Conservation (phyloP, 1,140 invertebrate genomes). For the Ylistrum balloti region DNA sequence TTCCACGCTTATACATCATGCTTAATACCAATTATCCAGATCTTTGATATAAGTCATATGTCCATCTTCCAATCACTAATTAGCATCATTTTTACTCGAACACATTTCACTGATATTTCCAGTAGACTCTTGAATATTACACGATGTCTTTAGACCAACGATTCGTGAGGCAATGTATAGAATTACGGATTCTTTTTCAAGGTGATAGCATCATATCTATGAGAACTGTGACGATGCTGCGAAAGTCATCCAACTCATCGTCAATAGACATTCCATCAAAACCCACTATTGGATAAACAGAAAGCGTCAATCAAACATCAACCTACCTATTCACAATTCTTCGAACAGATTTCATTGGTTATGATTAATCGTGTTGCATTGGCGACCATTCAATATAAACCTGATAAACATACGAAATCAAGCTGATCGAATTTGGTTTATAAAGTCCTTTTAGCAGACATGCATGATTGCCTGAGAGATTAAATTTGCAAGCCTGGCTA, state of each 20-base stretch:
- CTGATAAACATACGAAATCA: not conserved
- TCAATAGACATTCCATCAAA: no score
- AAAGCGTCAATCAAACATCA: not conserved
- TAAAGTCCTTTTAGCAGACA: not conserved
- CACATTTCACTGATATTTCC: not conserved
- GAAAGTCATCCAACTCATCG: no score
- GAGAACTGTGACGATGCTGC: no score
- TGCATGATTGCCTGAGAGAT: not conserved
- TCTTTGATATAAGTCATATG: no score
- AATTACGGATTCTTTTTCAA: no score
- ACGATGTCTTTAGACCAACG: no score
- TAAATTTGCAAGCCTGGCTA: not conserved
- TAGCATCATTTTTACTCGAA: not conserved
- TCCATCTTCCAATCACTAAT: no score
- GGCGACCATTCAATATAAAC: not conserved
- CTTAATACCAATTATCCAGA: no score
- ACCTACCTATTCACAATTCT: not conserved
- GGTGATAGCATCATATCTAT: no score
- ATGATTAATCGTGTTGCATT: not conserved
- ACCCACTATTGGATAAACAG: not conserved
- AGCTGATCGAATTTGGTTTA: not conserved
- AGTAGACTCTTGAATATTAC: not conserved
- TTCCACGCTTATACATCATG: no score
- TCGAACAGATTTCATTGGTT: not conserved
- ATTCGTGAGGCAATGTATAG: no score